Base-by-base conservation (phyloP, 2,797 vertebrate species). In the Cichlasoma orientale region DNA sequence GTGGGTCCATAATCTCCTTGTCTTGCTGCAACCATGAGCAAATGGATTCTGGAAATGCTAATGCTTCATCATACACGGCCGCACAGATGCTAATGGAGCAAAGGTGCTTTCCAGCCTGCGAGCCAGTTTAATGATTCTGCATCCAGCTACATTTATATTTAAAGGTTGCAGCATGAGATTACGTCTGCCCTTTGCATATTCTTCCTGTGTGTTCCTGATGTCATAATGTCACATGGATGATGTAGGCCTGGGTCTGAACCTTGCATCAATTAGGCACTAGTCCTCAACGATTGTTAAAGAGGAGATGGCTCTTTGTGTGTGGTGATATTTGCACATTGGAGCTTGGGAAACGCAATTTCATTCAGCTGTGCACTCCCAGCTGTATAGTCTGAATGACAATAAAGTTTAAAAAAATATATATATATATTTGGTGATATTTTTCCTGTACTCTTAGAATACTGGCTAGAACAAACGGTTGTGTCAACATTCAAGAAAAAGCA, bases 21-120 rank as follows among this genome's bases (percentile, higher is more conserved):
- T 85, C 70, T 86, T 75, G 9, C 56, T 1, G 27, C 80, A 82
- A 56, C 71, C 21, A 1, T 56, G 55, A 81, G 72, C 79, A 82
- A 91, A 90, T 88, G 56, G 78, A 86, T 86, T 80, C 83, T 75
- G 85, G 44, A 83, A 56, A 85, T 78, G 2, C 73, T 83, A 72
- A 87, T 82, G 77, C 85, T 88, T 54, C 78, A 79, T 81, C 79
- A 38, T 81, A 82, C 61, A 78, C 63, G 31, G 69, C 54, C 8
- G 19, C 58, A 66, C 54, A 80, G 72, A 86, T 58, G 63, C 73
- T 88, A 83, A 87, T 83, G 57, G 74, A 25, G 76, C 68, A 29
- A 56, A 74, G 69, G 59, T 66, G 61, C 54, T 72, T 87, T 79
- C 57, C 66, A 76, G 66, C 52, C 56, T 27, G 56, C 73, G 71